Evolutionary conservation across 2,888 invertebrate species (phyloP).

Genomic region (Rhamphomyia laevipes): DNA sequence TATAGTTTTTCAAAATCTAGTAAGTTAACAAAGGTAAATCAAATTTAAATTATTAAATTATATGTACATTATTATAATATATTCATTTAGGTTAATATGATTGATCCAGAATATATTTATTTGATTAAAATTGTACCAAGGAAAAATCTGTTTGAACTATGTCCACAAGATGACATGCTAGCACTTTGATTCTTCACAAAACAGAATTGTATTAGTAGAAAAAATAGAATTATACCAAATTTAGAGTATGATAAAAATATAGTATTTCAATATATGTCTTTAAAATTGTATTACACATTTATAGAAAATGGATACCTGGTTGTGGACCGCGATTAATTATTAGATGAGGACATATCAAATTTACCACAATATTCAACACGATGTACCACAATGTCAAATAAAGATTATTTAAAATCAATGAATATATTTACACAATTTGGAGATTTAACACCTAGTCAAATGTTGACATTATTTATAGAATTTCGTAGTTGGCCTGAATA

Average conservation of each 20-base stretch:
- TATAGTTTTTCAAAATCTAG: constrained; percentile 20
- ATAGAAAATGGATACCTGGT: constrained; percentile 58
- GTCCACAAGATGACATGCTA: constrained; percentile 44
- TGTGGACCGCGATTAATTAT: constrained; percentile 54
- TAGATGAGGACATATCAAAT: constrained; percentile 17
- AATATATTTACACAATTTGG: constrained; percentile 62
- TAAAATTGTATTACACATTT: constrained; percentile 14
- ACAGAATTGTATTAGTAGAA: constrained; percentile 48
- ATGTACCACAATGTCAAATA: constrained; percentile 25
- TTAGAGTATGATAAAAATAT: constrained; percentile 46
- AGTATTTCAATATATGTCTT: background rate
- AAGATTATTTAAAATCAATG: constrained; percentile 41
- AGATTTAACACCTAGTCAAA: constrained; percentile 50
- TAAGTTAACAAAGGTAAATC: constrained; percentile 24
- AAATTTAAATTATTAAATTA: background rate
- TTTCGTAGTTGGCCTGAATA: constrained; percentile 51
- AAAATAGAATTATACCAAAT: constrained; percentile 52
- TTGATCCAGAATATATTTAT: constrained; percentile 46
- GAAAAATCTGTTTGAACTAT: constrained; percentile 40
- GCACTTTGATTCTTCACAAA: constrained; percentile 59
- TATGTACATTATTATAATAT: background rate
- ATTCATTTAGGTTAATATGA: constrained; percentile 21
- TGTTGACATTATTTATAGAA: constrained; percentile 51
- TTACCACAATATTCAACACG: constrained; percentile 25
- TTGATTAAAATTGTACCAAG: constrained; percentile 55